Conservation (phyloP, 2,888 invertebrate species). For the Trissolcus brochymenae region DNA sequence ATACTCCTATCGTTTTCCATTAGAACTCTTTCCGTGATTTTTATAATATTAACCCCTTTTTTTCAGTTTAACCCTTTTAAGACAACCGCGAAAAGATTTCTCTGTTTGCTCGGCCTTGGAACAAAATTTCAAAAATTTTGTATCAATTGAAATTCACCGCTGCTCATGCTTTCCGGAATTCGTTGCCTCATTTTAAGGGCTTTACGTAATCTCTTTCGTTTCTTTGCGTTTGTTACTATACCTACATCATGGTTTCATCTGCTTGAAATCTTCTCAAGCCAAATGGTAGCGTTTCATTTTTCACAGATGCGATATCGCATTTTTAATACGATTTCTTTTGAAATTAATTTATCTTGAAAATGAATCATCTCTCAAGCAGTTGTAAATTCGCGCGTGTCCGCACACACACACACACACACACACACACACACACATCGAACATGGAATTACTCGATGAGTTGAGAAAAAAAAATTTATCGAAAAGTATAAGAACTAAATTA, state of each 20-base stretch:
- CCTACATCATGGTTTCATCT: constrained; percentile 43
- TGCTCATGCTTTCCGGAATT: constrained; percentile 31
- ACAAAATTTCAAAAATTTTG: neutral
- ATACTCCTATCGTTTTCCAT: constrained; percentile 9
- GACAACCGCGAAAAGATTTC: neutral
- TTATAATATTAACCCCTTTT: no score
- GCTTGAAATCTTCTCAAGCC: constrained; percentile 46
- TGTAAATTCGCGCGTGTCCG: constrained; percentile 1
- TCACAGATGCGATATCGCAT: constrained; percentile 22
- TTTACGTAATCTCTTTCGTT: constrained; percentile 43
- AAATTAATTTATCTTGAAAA: constrained; percentile 43
- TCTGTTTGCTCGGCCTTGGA: neutral
- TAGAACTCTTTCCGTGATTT: neutral
- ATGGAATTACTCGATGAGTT: no score
- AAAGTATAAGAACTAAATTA: neutral
- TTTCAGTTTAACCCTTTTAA: no score
- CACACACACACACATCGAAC: no score
- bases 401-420: neutral
- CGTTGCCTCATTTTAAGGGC: constrained; percentile 40
- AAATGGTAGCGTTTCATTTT: constrained; percentile 27
- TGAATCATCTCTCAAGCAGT: constrained; percentile 16
- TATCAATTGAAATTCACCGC: constrained; percentile 12
- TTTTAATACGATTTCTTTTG: constrained; percentile 36
- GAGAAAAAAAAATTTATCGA: no score
- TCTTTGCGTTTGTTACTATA: constrained; percentile 43